Evolutionary conservation across 1,140 invertebrate species (phyloP), one percentile per base, ranked within the genome.

Genomic region (Anthonomus grandis): DNA sequence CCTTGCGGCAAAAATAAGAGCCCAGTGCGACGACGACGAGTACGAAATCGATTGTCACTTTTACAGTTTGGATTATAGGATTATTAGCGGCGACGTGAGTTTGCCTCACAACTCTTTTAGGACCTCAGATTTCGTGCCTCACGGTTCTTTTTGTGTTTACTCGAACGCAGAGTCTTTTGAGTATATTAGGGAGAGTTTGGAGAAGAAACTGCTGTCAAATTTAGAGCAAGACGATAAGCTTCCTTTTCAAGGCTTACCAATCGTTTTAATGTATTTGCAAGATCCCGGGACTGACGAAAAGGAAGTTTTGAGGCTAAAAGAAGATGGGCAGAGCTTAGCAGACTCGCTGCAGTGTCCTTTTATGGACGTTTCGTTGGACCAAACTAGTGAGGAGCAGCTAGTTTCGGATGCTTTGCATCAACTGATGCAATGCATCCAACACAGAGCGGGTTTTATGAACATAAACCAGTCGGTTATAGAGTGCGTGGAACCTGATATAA

Each of bases 91-190:
- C 9, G 90, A 93, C 76, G 87, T 92, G 51, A 85, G 84, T 69
- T 74, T 87, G 64, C 86, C 87, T 31, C 85, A 88, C 62, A 88
- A 89, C 76, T 83, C 83, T 19, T 87, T 90, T 67, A 81, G 82
- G 60, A 87, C 87, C 10, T 79, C 84, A 5, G 85, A 89, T 69
- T 90, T 90, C 69, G 79, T 83, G 71, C 87, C 88, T 47, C 86
- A 91, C 74, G 87, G 89, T 41, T 88, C 89, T 51, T 90, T 91
- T 73, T 91, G 89, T 72, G 89, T 96, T 21, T 98, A 93, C 75
- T 91, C 92, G 62, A 91, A 94, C 69, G 86, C 89, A 60, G 86
- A 92, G 64, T 91, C 91, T 2, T 89, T 97, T 69, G 93, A 96
- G 65, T 96, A 94, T 71, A 86, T 97, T 34, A 81, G 91, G 63